These are phyloP conservation scores for Pocota personata DNA, from an alignment of 2,888 invertebrate genomes.

Conservation along the genomic window DNA sequence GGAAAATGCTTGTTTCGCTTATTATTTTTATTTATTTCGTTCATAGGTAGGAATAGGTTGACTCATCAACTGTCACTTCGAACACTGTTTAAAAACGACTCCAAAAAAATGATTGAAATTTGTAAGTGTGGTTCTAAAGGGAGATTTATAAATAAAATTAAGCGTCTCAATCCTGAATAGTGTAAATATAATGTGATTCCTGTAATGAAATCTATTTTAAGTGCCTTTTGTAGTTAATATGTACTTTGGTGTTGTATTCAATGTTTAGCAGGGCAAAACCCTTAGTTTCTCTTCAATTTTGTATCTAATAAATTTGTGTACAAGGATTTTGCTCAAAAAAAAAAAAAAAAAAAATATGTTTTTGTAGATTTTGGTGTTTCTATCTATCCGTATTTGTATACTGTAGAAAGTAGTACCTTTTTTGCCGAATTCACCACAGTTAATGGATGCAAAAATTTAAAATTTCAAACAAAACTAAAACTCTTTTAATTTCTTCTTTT, in stretches of 20 bases:
- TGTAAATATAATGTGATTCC: neutral
- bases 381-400: neutral
- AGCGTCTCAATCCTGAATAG: neutral
- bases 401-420: constrained; percentile 14
- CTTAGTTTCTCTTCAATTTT: neutral
- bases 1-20: too few relatives aligned
- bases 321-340: constrained; percentile 20
- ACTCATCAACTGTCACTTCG: too few relatives aligned
- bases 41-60: too few relatives aligned
- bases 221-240: constrained; percentile 16
- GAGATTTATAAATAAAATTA: neutral
- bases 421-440: constrained; percentile 14
- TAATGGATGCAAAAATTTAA: neutral
- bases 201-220: neutral
- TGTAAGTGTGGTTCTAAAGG: neutral
- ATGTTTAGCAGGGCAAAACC: constrained; percentile 18
- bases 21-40: too few relatives aligned
- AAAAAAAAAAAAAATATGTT: neutral
- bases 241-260: constrained; percentile 21
- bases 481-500: constrained; percentile 57
- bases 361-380: constrained; percentile 34
- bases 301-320: neutral
- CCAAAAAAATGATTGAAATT: too few relatives aligned
- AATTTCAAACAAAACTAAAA: neutral
- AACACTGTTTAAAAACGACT: too few relatives aligned